Base-by-base conservation (phyloP, 92 coral and sea anemone species). In the Epizoanthus fatuus region DNA sequence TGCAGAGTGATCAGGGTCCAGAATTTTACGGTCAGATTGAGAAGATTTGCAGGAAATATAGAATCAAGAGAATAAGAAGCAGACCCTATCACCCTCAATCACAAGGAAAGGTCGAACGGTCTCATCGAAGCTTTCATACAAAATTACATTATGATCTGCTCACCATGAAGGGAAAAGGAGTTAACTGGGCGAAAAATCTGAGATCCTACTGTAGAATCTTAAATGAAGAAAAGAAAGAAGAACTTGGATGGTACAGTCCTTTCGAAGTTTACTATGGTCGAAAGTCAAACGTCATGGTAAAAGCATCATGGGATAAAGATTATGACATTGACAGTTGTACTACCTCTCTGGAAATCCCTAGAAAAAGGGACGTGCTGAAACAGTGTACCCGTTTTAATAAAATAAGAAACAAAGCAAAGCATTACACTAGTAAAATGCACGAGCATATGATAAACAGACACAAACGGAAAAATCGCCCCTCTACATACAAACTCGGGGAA, bases 31-130 rank as follows among this genome's bases (percentile, higher is more conserved):
- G 88, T 4, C 82, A 80, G 44, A 72, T 88, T 10, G 83, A 85
- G 38, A 67, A 49, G 53, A 73, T 88, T 42, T 84, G 90, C 62
- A 40, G 67, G 10, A 44, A 81, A 17, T 39, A 84, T 58, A 47
- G 77, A 17, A 68, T 86, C 4, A 71, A 83, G 11, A 59, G 63
- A 10, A 76, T 87, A n/a, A 11, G 73, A 45, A 80, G 88, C 51
- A 66, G 91, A 12, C 91, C 89, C 3, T 91, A 83, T 77, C 92
- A 91, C 56, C 92, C 92, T 25, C 89, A 84, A 49, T 91, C 94
- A 2, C 92, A 91, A 53, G 94, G 92, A 42, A 91, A 87, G 16
- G 90, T 87, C 25, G 85, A 87, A 45, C 60, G 89, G 37, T 57
- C 79, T 47, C 89, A 86, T 45, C 59, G 86, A 35, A 38, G 81